A percentile compares a stretch with the other conserved stretches of the same genome.
Conservation (phyloP, 2,888 invertebrate species). For the Sussaba pulchella region DNA sequence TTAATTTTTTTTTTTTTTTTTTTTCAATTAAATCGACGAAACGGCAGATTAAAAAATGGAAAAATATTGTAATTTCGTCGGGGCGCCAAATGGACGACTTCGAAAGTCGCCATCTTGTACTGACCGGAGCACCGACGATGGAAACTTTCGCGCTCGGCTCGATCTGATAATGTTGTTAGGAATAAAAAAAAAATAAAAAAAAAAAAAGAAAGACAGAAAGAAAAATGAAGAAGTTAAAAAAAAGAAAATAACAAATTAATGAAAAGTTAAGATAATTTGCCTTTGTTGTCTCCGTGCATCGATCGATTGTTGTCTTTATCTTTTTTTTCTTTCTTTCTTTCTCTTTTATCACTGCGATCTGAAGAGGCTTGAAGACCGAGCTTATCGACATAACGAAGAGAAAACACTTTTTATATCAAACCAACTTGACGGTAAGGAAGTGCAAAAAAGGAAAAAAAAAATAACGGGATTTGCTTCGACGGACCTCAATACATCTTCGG, state of each 20-base stretch:
- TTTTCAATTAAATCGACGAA: no score
- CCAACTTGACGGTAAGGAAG: conserved; percentile 63
- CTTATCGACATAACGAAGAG: conserved; percentile 62
- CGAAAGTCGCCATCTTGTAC: not conserved
- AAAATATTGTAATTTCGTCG: not conserved
- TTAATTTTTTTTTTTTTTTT: no score
- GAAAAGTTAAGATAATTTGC: conserved; percentile 1
- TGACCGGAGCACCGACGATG: not conserved
- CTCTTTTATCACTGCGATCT: conserved; percentile 38
- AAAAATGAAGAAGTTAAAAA: no score
- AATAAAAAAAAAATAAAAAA: not conserved
- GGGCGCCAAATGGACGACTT: not conserved
- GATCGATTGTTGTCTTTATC: conserved; percentile 8
- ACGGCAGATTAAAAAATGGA: conserved; percentile 21
- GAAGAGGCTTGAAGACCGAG: conserved; percentile 59
- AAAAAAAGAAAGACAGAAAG: no score
- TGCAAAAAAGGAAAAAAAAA: conserved; percentile 60
- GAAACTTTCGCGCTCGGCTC: not conserved
- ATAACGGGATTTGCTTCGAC: conserved; percentile 69
- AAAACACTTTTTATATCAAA: conserved; percentile 52
- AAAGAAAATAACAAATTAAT: conserved; percentile 24
- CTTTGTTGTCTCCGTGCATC: conserved; percentile 21
- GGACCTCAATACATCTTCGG: conserved; percentile 64
- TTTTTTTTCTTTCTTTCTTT: conserved; percentile 26
- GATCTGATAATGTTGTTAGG: not conserved